A percentile compares a stretch with the other conserved stretches of the same genome.
Evolutionary conservation across 2,113 vertebrate species (phyloP).

Genomic region (Seriola aureovittata): DNA sequence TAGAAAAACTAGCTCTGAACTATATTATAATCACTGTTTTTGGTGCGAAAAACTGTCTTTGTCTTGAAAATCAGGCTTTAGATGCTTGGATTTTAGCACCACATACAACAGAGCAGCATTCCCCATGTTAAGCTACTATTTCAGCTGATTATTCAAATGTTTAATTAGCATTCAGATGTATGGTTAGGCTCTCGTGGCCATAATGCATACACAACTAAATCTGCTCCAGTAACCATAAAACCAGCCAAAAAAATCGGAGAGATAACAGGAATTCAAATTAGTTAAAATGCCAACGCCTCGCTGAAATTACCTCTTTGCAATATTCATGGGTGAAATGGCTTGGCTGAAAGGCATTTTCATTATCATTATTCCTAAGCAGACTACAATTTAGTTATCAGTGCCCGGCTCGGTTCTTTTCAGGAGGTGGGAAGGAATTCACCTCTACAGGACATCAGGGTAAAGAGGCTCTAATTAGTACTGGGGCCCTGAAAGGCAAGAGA

Average conservation of each 20-base stretch:
- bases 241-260: conserved; percentile 44
- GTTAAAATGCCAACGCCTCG: conserved; percentile 81
- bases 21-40: not conserved
- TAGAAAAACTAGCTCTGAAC: not conserved
- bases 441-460: conserved; percentile 70
- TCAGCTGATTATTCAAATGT: conserved; percentile 78
- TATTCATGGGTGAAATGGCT: conserved; percentile 80
- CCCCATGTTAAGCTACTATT: conserved; percentile 36
- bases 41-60: conserved; percentile 23
- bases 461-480: conserved; percentile 70
- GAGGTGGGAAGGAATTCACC: conserved; percentile 78
- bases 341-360: conserved; percentile 82
- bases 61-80: conserved; percentile 72
- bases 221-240: conserved; percentile 71
- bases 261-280: conserved; percentile 82
- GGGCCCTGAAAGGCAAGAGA: conserved; percentile 56
- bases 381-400: conserved; percentile 80
- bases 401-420: conserved; percentile 55
- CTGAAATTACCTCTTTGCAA: conserved; percentile 80
- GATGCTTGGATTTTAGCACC: conserved; percentile 30
- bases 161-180: conserved; percentile 78
- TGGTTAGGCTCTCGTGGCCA: conserved; percentile 65
- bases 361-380: conserved; percentile 79
- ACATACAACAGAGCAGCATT: conserved; percentile 1
- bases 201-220: conserved; percentile 70